Conservation (phyloP, 2,113 vertebrate species). For the Potamarius usumacintae region DNA sequence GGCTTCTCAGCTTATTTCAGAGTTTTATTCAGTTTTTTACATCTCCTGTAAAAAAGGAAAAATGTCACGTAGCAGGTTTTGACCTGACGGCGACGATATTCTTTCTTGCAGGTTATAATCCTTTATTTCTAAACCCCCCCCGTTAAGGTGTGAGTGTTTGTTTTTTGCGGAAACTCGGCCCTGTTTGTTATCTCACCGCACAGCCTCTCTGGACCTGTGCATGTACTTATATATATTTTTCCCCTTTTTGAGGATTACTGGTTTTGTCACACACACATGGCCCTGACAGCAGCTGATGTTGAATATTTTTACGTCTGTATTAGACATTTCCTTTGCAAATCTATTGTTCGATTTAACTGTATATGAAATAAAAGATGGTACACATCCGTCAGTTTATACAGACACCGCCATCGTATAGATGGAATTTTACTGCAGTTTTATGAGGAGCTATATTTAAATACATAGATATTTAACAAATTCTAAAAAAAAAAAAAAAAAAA, state of each 20-base stretch:
- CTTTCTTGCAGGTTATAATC: too few relatives aligned
- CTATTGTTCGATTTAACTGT: slow-evolving; percentile 99
- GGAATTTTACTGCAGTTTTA: slow-evolving; percentile 96
- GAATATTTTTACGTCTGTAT: slow-evolving; percentile 99
- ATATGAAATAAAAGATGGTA: slow-evolving; percentile 97
- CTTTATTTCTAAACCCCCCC: neutral
- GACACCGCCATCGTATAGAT: slow-evolving; percentile 95
- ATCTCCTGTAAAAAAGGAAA: too few relatives aligned
- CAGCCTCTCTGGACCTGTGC: neutral
- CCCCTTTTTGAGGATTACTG: slow-evolving; percentile 71
- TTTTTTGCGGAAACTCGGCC: neutral
- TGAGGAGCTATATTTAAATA: slow-evolving; percentile 82
- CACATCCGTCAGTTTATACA: slow-evolving; percentile 97
- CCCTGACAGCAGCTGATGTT: slow-evolving; percentile 77
- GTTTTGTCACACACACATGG: slow-evolving; percentile 59
- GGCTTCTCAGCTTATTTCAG: too few relatives aligned
- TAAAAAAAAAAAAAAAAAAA: slow-evolving; percentile 65
- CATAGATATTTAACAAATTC: slow-evolving; percentile 73
- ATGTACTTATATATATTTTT: neutral
- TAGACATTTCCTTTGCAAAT: slow-evolving; percentile 99
- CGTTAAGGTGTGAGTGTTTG: too few relatives aligned
- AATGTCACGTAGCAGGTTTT: too few relatives aligned
- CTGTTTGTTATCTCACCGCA: neutral
- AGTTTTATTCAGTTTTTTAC: too few relatives aligned
- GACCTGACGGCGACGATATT: too few relatives aligned